These are phyloP conservation scores for Cyrtodaria siliqua DNA, from an alignment of 2,888 invertebrate genomes.

Conservation along the genomic window DNA sequence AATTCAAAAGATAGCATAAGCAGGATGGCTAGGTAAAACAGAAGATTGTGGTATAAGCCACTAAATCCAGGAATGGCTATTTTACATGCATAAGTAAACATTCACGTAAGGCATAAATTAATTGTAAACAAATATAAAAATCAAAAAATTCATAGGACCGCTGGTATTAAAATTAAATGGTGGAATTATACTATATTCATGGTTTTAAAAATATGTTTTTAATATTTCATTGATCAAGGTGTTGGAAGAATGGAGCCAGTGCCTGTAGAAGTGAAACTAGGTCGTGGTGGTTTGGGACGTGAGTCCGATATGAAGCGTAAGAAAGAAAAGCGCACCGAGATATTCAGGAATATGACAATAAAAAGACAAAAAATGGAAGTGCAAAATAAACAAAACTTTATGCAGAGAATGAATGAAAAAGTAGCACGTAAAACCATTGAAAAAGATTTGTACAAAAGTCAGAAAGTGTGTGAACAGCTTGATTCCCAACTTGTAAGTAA, in stretches of 20 bases:
- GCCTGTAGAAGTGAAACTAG: slow-evolving; percentile 80
- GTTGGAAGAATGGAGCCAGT: slow-evolving; percentile 84
- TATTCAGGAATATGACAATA: slow-evolving; percentile 62
- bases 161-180: too few relatives aligned
- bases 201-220: too few relatives aligned
- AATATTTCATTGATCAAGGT: slow-evolving; percentile 67
- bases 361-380: slow-evolving; percentile 75
- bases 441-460: slow-evolving; percentile 83
- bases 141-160: too few relatives aligned
- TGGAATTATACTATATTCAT: too few relatives aligned
- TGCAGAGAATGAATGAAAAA: slow-evolving; percentile 72
- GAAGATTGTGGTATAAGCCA: too few relatives aligned
- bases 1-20: too few relatives aligned
- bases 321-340: slow-evolving; percentile 65
- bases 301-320: slow-evolving; percentile 80
- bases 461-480: slow-evolving; percentile 88
- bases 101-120: too few relatives aligned
- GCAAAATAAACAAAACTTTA: slow-evolving; percentile 72
- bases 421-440: slow-evolving; percentile 71
- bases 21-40: too few relatives aligned
- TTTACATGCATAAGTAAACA: too few relatives aligned
- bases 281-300: slow-evolving; percentile 82
- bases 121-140: too few relatives aligned
- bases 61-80: too few relatives aligned
- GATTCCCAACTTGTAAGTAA: slow-evolving; percentile 87